Base-by-base conservation (phyloP, 2,113 vertebrate species). In the Otis tarda region DNA sequence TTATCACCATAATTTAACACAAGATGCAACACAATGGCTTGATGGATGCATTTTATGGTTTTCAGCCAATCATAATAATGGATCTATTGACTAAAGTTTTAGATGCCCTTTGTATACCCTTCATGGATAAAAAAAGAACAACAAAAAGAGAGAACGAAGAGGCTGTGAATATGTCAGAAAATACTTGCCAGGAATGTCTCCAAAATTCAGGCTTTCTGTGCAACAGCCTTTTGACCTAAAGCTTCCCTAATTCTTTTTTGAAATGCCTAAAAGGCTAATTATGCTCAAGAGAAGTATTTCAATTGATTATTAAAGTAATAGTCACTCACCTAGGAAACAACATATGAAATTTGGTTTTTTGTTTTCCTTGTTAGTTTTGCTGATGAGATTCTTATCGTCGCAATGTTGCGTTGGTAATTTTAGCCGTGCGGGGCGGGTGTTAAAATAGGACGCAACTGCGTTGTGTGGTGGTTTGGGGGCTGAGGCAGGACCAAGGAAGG, bases 61-160 rank as follows among this genome's bases (percentile, higher is more conserved):
- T 98, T 96, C 97, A 98, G 97, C 97, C 98, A 98, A 98, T 98
- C 98, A 98, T 97, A 98, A 98, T 98, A 98, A 98, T 98, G 97
- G 98, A 95, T 96, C 97, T 98, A 98, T 98, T 98, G 98, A 98
- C 97, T 98, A 94, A 97, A 98, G 95, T 98, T 98, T 97, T 96
- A 97, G 97, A 96, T 97, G 97, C 97, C 98, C 97, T 98, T 97
- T 98, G 93, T 81, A 89, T 96, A 98, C 97, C 97, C 97, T 98
- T 98, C 87, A 89, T 96, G 93, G 95, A 93, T 96, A 84, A 91
- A 93, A 80, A 96, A 96, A 88, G 79, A 91, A 95, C 90, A 96
- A 91, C 19, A 56, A 94, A 93, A 87, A 30, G 67, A 79, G 84
- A 56, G 91, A 93, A 89, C 52, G 83, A 87, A 77, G 74, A 89